Percentiles rank a stretch among this genome's conserved stretches.
These are phyloP conservation scores for Tachysurus fulvidraco DNA, from an alignment of 2,113 vertebrate genomes.

Conservation along the genomic window DNA sequence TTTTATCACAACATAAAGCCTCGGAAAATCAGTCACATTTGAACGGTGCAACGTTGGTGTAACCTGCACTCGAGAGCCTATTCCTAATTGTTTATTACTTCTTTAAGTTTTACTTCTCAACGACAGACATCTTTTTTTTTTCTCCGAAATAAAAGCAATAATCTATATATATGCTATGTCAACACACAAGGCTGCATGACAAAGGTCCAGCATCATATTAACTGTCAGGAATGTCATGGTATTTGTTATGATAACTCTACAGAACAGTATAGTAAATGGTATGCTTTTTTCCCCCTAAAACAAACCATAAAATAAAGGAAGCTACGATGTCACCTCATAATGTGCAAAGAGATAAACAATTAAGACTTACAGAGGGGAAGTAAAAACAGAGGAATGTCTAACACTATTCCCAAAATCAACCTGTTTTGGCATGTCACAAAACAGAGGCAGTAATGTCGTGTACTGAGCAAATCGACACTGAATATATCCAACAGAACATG, in stretches of 20 bases:
- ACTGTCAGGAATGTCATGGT: conserved; percentile 36
- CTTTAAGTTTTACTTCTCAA: neutral
- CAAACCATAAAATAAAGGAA: neutral
- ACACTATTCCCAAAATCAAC: conserved; percentile 5
- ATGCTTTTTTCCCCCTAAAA: neutral
- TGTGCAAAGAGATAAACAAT: conserved; percentile 11
- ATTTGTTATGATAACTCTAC: conserved; percentile 8
- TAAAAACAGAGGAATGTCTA: conserved; percentile 28
- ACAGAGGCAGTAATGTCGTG: conserved; percentile 1
- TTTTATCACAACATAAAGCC: conserved; percentile 6
- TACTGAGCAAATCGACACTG: neutral
- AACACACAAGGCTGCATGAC: conserved; percentile 17
- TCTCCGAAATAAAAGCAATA: conserved; percentile 21
- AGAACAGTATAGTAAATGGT: too few species aligned
- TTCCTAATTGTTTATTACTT: conserved; percentile 3
- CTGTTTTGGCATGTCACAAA: conserved; percentile 14
- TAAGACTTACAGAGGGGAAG: conserved; percentile 15
- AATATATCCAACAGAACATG: neutral
- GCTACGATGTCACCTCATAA: neutral
- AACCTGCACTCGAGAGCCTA: conserved; percentile 18
- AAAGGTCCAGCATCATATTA: conserved; percentile 41
- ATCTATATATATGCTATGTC: conserved; percentile 31
- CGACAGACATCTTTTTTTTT: conserved; percentile 5
- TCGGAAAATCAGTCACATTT: conserved; percentile 33
- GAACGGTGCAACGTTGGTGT: neutral